Evolutionary conservation across 1,140 invertebrate species (phyloP).

Genomic region (Zaprionus africanus): DNA sequence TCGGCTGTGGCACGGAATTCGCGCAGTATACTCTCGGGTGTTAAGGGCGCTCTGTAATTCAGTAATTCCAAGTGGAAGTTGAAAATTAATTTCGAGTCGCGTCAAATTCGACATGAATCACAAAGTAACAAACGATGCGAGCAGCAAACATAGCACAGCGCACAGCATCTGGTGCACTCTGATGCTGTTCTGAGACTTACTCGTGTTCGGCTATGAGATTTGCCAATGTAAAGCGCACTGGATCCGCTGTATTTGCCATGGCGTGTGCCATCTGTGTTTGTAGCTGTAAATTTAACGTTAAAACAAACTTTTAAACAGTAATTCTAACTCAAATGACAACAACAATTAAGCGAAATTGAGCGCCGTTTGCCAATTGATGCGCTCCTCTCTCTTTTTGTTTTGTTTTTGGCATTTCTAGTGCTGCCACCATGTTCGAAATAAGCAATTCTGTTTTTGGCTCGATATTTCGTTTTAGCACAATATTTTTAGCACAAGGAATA

Average conservation of each 20-base stretch:
- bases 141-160: constrained; percentile 5
- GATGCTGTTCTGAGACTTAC: constrained; percentile 43
- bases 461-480: constrained; percentile 1
- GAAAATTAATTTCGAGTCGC: background rate
- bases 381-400: constrained; percentile 23
- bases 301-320: constrained; percentile 19
- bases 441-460: background rate
- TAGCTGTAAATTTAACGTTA: constrained; percentile 29
- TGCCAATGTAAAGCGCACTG: constrained; percentile 55
- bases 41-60: constrained; percentile 53
- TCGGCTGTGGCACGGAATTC: constrained; percentile 68
- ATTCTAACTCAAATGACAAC: constrained; percentile 23
- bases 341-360: constrained; percentile 42
- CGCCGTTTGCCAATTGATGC: constrained; percentile 29
- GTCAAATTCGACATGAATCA: background rate
- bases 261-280: constrained; percentile 19
- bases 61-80: background rate
- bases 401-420: constrained; percentile 16
- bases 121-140: background rate
- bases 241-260: constrained; percentile 47
- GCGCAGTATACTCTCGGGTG: constrained; percentile 62
- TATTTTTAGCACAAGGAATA: background rate
- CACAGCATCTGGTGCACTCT: constrained; percentile 29
- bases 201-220: constrained; percentile 57
- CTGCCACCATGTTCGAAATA: constrained; percentile 14